A percentile compares a stretch with the other conserved stretches of the same genome.
Evolutionary conservation across 2,797 vertebrate species (phyloP).

Genomic region (Crax fasciolata): DNA sequence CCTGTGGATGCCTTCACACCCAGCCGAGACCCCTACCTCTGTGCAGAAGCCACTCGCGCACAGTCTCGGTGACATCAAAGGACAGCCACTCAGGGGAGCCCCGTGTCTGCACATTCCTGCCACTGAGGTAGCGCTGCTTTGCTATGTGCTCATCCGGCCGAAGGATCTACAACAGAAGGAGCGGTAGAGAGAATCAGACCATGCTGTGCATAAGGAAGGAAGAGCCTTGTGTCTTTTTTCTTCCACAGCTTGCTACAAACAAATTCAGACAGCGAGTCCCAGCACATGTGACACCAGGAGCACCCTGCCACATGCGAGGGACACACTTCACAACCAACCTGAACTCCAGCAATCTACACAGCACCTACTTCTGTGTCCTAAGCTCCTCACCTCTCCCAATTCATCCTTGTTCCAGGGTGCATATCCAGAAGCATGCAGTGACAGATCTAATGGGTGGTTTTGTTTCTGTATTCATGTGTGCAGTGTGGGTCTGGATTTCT

Average conservation of each 20-base stretch:
- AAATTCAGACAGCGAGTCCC: neutral
- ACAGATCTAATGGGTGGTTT: neutral
- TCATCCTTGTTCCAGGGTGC: neutral
- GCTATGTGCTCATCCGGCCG: constrained; percentile 94
- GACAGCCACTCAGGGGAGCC: constrained; percentile 95
- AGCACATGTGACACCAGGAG: neutral
- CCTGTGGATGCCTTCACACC: neutral
- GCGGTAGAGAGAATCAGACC: neutral
- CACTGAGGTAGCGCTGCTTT: constrained; percentile 96
- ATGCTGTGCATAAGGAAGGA: neutral
- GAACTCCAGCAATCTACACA: neutral
- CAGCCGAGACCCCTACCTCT: constrained; percentile 85
- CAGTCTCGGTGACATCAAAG: constrained; percentile 96
- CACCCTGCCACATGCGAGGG: neutral
- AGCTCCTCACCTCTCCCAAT: neutral
- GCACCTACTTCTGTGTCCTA: neutral
- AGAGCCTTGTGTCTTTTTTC: neutral
- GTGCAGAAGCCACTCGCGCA: constrained; percentile 95
- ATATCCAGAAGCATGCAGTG: neutral
- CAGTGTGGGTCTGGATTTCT: neutral
- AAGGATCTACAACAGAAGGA: constrained; percentile 87
- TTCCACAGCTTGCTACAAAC: neutral
- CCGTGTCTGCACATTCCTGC: constrained; percentile 94
- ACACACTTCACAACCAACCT: neutral
- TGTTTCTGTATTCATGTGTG: neutral